phyloP scores from a whole-genome alignment of 2,888 invertebrate species.

The Dryocosmus kuriphilus region DNA sequence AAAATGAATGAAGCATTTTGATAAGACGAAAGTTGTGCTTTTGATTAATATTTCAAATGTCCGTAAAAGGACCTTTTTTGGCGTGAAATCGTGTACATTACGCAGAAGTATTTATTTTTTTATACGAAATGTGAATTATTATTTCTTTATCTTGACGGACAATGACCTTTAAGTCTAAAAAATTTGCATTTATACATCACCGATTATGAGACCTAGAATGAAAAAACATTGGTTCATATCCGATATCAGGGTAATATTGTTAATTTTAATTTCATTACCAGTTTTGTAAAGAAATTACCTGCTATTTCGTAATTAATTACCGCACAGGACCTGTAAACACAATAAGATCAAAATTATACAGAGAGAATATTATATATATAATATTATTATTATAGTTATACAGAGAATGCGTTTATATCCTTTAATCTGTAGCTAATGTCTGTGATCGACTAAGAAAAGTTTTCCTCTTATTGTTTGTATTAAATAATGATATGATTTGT shows the following conservation, averaged over 20 bases:
- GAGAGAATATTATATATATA: too few relatives aligned
- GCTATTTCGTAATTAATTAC: background rate
- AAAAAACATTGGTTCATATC: background rate
- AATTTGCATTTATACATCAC: background rate
- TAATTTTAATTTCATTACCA: background rate
- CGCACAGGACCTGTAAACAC: too few relatives aligned
- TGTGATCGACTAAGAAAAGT: background rate
- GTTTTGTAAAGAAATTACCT: background rate
- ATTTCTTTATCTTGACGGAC: background rate
- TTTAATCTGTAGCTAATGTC: background rate
- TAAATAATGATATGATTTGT: slow-evolving; percentile 1
- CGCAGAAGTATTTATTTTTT: background rate
- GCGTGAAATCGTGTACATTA: background rate
- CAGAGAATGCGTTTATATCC: background rate
- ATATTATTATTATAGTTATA: too few relatives aligned
- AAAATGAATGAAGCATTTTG: background rate
- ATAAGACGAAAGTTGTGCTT: too few relatives aligned
- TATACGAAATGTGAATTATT: background rate
- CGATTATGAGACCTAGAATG: too few relatives aligned
- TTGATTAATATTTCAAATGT: too few relatives aligned
- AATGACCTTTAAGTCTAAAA: background rate
- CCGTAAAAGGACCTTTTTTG: background rate
- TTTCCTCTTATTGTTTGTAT: background rate
- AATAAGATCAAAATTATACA: too few relatives aligned
- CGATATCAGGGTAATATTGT: background rate